Conservation (phyloP, 2,797 vertebrate species). For the Tokudaia tokunoshimensis region DNA sequence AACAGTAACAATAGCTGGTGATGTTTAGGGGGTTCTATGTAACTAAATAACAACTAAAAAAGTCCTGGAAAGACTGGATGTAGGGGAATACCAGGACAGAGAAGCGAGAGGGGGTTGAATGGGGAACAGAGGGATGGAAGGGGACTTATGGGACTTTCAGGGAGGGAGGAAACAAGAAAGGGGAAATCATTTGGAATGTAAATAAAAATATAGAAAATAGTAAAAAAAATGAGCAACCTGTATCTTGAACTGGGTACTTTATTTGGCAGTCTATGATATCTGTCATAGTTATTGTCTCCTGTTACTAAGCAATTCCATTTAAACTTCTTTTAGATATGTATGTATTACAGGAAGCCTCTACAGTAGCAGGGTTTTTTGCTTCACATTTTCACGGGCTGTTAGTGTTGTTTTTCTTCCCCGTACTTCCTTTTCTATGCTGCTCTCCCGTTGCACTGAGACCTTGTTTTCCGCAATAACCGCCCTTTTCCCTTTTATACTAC, state of each 20-base stretch:
- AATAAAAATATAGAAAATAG: no score
- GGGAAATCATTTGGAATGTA: no score
- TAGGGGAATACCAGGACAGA: no score
- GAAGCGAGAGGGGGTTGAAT: no score
- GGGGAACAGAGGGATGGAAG: no score
- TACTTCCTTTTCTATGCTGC: neutral
- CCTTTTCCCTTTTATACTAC: neutral
- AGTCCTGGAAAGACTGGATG: no score
- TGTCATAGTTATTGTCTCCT: neutral
- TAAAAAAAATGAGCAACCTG: neutral
- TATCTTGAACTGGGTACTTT: neutral
- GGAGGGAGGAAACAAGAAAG: no score
- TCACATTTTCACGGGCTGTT: neutral
- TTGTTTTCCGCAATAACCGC: neutral
- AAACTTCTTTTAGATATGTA: neutral
- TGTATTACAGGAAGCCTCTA: neutral
- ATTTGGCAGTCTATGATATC: neutral
- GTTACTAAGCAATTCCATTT: neutral
- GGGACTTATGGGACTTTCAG: no score
- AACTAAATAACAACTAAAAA: neutral
- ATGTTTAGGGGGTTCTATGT: neutral
- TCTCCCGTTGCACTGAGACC: no score
- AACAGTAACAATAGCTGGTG: neutral
- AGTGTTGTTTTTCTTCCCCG: neutral
- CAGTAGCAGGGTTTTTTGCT: neutral